Percentiles rank a stretch among this genome's conserved stretches.
Evolutionary conservation across 1,140 invertebrate genomes (phyloP).

Genomic region (Sarcophaga peregrina): DNA sequence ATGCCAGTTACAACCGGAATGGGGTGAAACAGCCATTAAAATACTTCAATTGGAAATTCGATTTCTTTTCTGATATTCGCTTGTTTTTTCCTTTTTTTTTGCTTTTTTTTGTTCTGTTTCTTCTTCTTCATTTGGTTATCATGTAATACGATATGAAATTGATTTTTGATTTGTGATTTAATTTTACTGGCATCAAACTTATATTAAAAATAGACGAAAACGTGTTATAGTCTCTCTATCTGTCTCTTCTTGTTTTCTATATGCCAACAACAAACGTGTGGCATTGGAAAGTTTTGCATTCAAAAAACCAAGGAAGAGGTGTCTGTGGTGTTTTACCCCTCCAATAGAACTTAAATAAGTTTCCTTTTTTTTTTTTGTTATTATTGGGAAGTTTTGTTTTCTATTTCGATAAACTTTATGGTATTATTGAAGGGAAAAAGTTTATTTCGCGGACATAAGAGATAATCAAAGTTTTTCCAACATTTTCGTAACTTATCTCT

Average conservation of each 20-base stretch:
- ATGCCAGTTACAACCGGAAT: neutral
- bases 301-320: neutral
- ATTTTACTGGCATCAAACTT: conserved; percentile 6
- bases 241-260: too few relatives aligned
- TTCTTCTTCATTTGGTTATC: neutral
- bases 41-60: conserved; percentile 7
- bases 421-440: neutral
- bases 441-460: neutral
- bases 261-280: too few relatives aligned
- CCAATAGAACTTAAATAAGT: neutral
- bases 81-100: too few relatives aligned
- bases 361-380: neutral
- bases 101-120: neutral
- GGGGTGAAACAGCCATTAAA: neutral
- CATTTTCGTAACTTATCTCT: too few relatives aligned
- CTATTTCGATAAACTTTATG: neutral
- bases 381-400: neutral
- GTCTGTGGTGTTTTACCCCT: neutral
- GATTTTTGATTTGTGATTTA: conserved; percentile 42
- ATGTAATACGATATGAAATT: conserved; percentile 18
- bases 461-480: too few relatives aligned
- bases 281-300: too few relatives aligned
- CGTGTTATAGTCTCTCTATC: too few relatives aligned
- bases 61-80: neutral
- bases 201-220: too few relatives aligned